Evolutionary conservation across 2,113 vertebrate species (phyloP).

Genomic region (Channa maculata): DNA sequence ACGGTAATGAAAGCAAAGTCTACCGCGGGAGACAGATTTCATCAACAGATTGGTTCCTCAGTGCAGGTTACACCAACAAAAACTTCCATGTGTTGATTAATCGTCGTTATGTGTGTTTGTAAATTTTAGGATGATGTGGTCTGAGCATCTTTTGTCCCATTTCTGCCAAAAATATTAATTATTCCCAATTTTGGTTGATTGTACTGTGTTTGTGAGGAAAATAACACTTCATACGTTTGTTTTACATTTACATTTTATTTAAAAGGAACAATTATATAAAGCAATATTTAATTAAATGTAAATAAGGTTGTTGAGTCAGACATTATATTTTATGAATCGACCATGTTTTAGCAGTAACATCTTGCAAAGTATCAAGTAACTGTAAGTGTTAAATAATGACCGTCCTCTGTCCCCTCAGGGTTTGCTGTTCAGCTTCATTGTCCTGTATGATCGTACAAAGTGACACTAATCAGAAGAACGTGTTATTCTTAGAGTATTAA

Average conservation of each 20-base stretch:
- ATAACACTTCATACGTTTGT: too few species aligned
- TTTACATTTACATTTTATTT: too few species aligned
- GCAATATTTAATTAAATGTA: too few species aligned
- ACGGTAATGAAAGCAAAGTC: slow-evolving; percentile 1
- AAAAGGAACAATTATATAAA: too few species aligned
- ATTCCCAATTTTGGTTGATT: too few species aligned
- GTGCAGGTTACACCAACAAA: slow-evolving; percentile 21
- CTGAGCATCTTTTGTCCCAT: background rate
- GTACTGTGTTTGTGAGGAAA: too few species aligned
- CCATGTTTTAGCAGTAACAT: too few species aligned
- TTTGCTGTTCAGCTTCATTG: background rate
- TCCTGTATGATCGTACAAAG: background rate
- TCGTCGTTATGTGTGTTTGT: slow-evolving; percentile 11
- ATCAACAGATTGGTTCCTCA: slow-evolving; percentile 29
- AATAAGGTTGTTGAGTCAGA: too few species aligned
- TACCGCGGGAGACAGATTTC: slow-evolving; percentile 35
- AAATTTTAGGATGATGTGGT: background rate
- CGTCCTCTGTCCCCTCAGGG: too few species aligned
- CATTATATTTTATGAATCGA: too few species aligned
- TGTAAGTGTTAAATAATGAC: too few species aligned
- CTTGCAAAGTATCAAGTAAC: too few species aligned
- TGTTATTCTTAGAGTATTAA: background rate
- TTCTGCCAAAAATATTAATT: background rate
- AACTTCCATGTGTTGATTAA: slow-evolving; percentile 37
- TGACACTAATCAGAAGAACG: background rate